Percentiles rank a stretch among this genome's conserved stretches.
These are phyloP conservation scores for Pocillopora meandrina DNA, from an alignment of 92 coral and sea anemone species.

Conservation along the genomic window DNA sequence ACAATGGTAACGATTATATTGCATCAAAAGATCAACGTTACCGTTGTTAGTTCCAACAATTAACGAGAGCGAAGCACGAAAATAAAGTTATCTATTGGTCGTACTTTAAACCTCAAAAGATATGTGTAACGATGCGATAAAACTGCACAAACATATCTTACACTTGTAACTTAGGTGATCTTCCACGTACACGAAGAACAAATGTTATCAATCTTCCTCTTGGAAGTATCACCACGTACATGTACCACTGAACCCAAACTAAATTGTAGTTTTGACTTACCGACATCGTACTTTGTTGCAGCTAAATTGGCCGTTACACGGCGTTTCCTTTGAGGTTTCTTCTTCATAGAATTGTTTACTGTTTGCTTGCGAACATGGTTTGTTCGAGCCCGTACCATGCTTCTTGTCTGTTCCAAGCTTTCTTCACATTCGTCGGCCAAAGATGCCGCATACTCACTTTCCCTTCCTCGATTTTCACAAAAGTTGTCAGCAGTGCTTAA, in stretches of 20 bases:
- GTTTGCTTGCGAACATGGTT: not conserved
- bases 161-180: not conserved
- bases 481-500: not conserved
- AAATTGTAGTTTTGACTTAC: slow-evolving; percentile 51
- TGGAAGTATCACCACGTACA: too few relatives aligned
- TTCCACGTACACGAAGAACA: too few relatives aligned
- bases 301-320: slow-evolving; percentile 87
- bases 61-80: not conserved
- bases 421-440: slow-evolving; percentile 20
- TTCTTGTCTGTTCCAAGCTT: slow-evolving; percentile 3
- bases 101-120: too few relatives aligned
- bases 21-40: not conserved
- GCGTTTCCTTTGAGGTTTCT: slow-evolving; percentile 56
- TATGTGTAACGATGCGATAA: too few relatives aligned
- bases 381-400: not conserved
- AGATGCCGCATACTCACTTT: slow-evolving; percentile 4
- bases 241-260: too few relatives aligned
- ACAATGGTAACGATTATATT: slow-evolving; percentile 1
- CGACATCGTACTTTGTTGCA: slow-evolving; percentile 91
- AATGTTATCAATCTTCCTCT: too few relatives aligned
- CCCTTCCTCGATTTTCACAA: not conserved
- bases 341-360: slow-evolving; percentile 31
- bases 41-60: not conserved
- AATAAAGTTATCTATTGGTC: too few relatives aligned
- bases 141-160: not conserved